A percentile compares a stretch with the other conserved stretches of the same genome.
Conservation (phyloP, 2,797 vertebrate genomes). For the Pangasius krempfi region DNA sequence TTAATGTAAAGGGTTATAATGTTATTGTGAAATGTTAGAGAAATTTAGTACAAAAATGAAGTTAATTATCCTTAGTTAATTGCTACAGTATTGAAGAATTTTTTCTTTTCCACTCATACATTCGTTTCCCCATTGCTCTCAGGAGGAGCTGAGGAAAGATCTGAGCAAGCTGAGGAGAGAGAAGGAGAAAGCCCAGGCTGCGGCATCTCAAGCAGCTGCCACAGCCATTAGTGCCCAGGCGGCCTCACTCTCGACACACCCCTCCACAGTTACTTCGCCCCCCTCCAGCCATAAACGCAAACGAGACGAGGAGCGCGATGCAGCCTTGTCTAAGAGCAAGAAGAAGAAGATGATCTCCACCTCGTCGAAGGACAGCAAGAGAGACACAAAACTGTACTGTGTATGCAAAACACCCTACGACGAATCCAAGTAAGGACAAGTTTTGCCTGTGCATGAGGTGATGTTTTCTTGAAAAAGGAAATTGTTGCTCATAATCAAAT, state of each 20-base stretch:
- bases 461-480: neutral
- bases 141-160: constrained; percentile 96
- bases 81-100: neutral
- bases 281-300: constrained; percentile 81
- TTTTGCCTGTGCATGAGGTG: neutral
- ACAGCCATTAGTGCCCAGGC: constrained; percentile 68
- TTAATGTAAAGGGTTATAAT: neutral
- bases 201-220: constrained; percentile 72
- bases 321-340: constrained; percentile 85
- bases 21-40: neutral
- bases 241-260: constrained; percentile 47
- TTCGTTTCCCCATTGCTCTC: constrained; percentile 5
- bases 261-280: constrained; percentile 62
- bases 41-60: neutral
- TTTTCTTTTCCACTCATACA: neutral
- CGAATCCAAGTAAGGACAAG: constrained; percentile 89
- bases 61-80: neutral
- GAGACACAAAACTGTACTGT: constrained; percentile 98
- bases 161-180: constrained; percentile 87
- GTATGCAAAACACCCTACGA: constrained; percentile 98
- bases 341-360: constrained; percentile 97
- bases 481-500: neutral
- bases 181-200: constrained; percentile 85
- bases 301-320: constrained; percentile 81
- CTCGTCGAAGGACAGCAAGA: constrained; percentile 96